A percentile compares a stretch with the other conserved stretches of the same genome.
phyloP scores from a whole-genome alignment of 1,140 invertebrate genomes.

The Halotydeus destructor region DNA sequence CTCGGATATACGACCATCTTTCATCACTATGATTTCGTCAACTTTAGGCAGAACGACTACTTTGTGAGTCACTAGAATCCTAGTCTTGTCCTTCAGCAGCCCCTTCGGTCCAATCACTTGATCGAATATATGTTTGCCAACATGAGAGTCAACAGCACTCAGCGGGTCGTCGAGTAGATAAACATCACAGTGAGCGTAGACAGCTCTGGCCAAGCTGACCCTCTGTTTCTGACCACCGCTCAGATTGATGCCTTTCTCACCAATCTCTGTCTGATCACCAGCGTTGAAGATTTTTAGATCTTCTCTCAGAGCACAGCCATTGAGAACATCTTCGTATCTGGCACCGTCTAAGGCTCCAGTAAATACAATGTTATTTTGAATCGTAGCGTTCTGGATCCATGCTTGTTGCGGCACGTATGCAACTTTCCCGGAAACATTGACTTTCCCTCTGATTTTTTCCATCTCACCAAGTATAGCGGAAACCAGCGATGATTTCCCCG shows the following conservation, averaged over 20 bases:
- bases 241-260: conserved; percentile 40
- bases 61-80: conserved; percentile 19
- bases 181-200: conserved; percentile 21
- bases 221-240: conserved; percentile 19
- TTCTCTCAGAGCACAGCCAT: conserved; percentile 57
- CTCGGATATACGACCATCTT: conserved; percentile 37
- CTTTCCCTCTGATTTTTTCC: conserved; percentile 18
- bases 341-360: conserved; percentile 51
- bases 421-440: conserved; percentile 18
- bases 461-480: conserved; percentile 30
- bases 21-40: conserved; percentile 65
- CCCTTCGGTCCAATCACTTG: conserved; percentile 61
- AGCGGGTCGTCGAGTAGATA: conserved; percentile 28
- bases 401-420: conserved; percentile 33
- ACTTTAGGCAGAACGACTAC: conserved; percentile 50
- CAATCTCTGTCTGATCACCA: conserved; percentile 74
- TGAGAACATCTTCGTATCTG: conserved; percentile 51
- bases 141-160: conserved; percentile 73
- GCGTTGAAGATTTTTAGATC: conserved; percentile 43
- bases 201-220: conserved; percentile 18
- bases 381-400: conserved; percentile 35
- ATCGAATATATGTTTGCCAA: conserved; percentile 87
- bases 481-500: conserved; percentile 30
- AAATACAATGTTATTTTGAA: conserved; percentile 83
- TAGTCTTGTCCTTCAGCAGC: conserved; percentile 42